These are phyloP conservation scores for Cremastinae sp. DNA, from an alignment of 2,888 invertebrate genomes.

Conservation along the genomic window DNA sequence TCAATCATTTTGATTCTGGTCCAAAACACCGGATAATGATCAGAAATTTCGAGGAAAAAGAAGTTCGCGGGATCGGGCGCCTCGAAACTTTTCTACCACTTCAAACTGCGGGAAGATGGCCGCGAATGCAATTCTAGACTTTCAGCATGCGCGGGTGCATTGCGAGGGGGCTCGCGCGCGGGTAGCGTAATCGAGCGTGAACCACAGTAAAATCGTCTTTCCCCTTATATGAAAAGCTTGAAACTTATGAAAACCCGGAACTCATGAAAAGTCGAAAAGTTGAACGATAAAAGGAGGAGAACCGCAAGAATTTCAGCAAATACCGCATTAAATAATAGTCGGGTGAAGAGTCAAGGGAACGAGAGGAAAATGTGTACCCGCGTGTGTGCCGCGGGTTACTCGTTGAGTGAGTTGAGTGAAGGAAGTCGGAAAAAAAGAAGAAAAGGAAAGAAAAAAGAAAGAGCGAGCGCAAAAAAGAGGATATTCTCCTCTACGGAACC, in stretches of 20 bases:
- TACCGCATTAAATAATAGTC: conserved; percentile 33
- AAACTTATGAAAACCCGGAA: background rate
- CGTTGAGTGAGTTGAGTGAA: background rate
- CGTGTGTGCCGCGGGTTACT: background rate
- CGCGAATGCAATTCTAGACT: no score
- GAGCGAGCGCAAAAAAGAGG: background rate
- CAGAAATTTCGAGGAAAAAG: no score
- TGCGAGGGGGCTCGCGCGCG: background rate
- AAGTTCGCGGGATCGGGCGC: no score
- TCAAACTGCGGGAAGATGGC: no score
- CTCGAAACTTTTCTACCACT: no score
- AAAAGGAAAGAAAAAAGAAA: background rate
- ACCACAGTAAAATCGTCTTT: conserved; percentile 10
- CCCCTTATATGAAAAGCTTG: conserved; percentile 2
- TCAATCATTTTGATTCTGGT: no score
- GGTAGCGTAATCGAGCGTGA: conserved; percentile 23
- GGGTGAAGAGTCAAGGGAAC: conserved; percentile 28
- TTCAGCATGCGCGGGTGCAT: background rate
- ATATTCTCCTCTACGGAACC: no score
- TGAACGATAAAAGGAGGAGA: conserved; percentile 8
- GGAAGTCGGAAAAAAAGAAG: conserved; percentile 26
- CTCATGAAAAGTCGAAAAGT: conserved; percentile 20
- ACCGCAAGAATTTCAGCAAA: conserved; percentile 20
- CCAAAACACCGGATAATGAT: no score
- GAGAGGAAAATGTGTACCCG: background rate